Evolutionary conservation across 2,113 vertebrate species (phyloP), one percentile per base, ranked within the genome.

Genomic region (Cynopterus brachyotis): DNA sequence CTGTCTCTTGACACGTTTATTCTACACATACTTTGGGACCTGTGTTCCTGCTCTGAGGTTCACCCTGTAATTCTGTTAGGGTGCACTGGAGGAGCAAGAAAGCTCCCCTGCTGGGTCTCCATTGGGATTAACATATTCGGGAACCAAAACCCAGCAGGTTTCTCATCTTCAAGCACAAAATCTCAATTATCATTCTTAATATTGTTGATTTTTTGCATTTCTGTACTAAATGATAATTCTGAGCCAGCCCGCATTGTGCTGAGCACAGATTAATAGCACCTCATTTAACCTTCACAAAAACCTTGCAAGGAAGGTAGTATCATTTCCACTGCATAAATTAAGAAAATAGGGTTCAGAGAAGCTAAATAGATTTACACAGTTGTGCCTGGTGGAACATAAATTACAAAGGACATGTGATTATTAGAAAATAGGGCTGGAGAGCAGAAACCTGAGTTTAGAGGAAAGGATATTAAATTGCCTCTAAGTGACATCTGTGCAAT

Each of bases 401-500:
- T 75, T 88, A 59, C 73, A 3, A 73, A 87, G 55, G 22, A 76
- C 62, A 35, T 26, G 42, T 47, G 62, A 94, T 92, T 76, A 72
- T 79, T 32, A 95, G 47, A 64, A 91, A 96, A 78, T 10, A 88
- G 32, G 42, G 24, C 35, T 19, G 2, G 50, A 97, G 16, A 72
- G 24, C 35, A 92, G 90, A 93, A 93, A 69, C 28, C 57, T 17
- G 26, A 10, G 4, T 26, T 84, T 50, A 78, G 73, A 95, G 55
- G 45, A 69, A 89, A 95, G 57, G 55, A 87, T 69, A 53, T 70
- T 92, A 90, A 88, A 88, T 76, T 57, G 70, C 66, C 75, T 94
- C 42, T 84, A 93, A 87, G 32, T 89, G 90, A 89, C 94, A 96
- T 76, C 76, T 97, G 90, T 64, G 69, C 59, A 73, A 85, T 97